Conservation (phyloP, 2,113 vertebrate genomes). For the Phalacrocorax brasilianus region DNA sequence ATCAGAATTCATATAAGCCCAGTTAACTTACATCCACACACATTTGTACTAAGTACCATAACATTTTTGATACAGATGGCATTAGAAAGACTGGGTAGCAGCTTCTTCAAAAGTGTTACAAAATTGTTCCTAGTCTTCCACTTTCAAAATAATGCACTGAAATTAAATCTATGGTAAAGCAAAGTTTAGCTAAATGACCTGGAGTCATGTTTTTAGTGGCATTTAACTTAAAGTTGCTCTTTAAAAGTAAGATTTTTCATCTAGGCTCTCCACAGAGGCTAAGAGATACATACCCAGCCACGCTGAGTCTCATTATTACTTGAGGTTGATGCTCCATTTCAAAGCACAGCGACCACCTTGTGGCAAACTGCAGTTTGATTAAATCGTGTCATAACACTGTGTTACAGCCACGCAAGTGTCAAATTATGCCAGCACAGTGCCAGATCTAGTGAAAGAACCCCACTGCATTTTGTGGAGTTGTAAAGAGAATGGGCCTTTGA, state of each 20-base stretch:
- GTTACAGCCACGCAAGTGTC: not conserved
- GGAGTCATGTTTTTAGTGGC: not conserved
- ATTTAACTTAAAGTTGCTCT: not conserved
- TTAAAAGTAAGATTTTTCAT: not conserved
- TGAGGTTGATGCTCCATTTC: not conserved
- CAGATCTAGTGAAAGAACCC: not conserved
- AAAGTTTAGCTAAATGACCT: not conserved
- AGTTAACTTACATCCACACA: not conserved
- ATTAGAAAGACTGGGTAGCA: not conserved
- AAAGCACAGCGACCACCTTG: not conserved
- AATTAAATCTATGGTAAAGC: not conserved
- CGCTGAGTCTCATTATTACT: not conserved
- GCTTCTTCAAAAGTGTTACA: not conserved
- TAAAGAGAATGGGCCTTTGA: not conserved
- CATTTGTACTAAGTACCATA: not conserved
- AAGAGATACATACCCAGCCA: not conserved
- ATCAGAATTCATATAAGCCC: not conserved
- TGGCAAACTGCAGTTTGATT: not conserved
- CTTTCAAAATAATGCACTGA: not conserved
- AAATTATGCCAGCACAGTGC: not conserved
- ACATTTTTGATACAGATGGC: not conserved
- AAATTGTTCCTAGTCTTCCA: not conserved
- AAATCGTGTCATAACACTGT: not conserved
- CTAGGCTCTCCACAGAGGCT: not conserved
- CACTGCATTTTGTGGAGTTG: not conserved